A percentile compares a stretch with the other conserved stretches of the same genome.
phyloP scores from a whole-genome alignment of 1,140 invertebrate genomes.

The Trichogramma pretiosum region DNA sequence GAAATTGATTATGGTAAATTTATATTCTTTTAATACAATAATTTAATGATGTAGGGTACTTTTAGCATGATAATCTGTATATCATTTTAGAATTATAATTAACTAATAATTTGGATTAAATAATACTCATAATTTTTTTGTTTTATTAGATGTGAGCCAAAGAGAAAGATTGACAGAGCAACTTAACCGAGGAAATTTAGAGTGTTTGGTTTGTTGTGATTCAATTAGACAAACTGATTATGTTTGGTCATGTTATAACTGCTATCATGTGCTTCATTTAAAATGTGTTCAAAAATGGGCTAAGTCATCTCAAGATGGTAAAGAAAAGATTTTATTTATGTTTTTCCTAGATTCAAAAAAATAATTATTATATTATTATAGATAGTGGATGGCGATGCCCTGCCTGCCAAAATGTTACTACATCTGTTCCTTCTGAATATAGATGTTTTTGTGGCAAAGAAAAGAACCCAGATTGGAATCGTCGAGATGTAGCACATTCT shows the following conservation, averaged over 20 bases:
- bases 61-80: no score
- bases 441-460: constrained; percentile 77
- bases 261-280: constrained; percentile 86
- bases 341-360: neutral
- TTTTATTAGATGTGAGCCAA: constrained; percentile 61
- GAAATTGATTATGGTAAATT: no score
- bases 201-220: constrained; percentile 91
- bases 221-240: constrained; percentile 64
- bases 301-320: constrained; percentile 63
- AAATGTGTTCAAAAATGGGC: constrained; percentile 89
- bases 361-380: no score
- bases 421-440: constrained; percentile 62
- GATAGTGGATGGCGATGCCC: constrained; percentile 86
- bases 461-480: constrained; percentile 62
- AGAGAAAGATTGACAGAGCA: constrained; percentile 74
- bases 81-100: no score
- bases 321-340: constrained; percentile 17
- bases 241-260: constrained; percentile 84
- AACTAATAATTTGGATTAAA: no score
- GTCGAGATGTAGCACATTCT: constrained; percentile 71
- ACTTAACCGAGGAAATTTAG: constrained; percentile 64
- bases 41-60: no score
- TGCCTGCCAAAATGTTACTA: constrained; percentile 70
- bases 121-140: no score
- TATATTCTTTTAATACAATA: no score